Evolutionary conservation across 2,888 invertebrate species (phyloP), one percentile per base, ranked within the genome.

Genomic region (Cynaeus angustus): DNA sequence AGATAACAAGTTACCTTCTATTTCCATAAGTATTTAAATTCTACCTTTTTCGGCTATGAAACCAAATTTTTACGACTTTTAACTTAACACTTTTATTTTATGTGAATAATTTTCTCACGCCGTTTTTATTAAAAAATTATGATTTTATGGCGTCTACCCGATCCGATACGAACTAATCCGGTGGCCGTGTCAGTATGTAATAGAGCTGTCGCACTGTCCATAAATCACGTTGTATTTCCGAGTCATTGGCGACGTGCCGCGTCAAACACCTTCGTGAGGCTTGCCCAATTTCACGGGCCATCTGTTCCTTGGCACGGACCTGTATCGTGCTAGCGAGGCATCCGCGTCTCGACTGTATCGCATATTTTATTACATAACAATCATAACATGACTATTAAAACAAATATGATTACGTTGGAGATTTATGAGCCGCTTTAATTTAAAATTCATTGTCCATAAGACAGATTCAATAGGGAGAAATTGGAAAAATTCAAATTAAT

Each of bases 301-400:
- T 64, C 26, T 64, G 53, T 21, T 38, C 41, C 52, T 37, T 16
- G 50, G 45, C 53, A 64, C 64, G 64, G 64, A 14, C 53, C 53
- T 53, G 64, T 56, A 37, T 56, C 26, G 43, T 21, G 28, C 10
- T 41, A 38, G 21, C 21, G 53, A 53, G 53, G 4, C 53, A 64
- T 53, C 52, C 46, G 66, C 56, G 55, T 53, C 33, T 53, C 52
- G 30, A 55, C 43, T 13, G n/a, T 16, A 12, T 28, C 13, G 12
- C 43, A 37, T 66, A 64, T 68, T 68, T 68, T 68, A 55, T 68
- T 68, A 62, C 62, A 50, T 68, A 68, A 62, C 59, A 59, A 59
- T 62, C 62, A 62, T 62, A 62, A 55, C 62, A 46, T 55, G 48
- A 55, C 68, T 62, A 68, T 68, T 68, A 68, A 61, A 68, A 68